A percentile compares a stretch with the other conserved stretches of the same genome.
These are phyloP conservation scores for Athripsodes cinereus DNA, from an alignment of 2,888 invertebrate species.

Conservation along the genomic window DNA sequence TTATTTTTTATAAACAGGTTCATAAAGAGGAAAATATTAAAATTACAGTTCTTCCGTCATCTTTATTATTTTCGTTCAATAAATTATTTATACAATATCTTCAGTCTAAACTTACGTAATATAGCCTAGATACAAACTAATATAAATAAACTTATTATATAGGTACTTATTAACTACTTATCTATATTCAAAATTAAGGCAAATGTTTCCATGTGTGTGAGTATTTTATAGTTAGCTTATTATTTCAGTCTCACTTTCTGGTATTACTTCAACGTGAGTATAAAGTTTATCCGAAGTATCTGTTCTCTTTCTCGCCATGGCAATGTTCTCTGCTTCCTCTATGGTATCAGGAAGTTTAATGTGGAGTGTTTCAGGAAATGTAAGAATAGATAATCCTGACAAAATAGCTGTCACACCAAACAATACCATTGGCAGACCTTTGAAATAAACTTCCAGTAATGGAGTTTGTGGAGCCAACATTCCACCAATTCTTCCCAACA, in stretches of 20 bases:
- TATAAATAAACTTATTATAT: not conserved
- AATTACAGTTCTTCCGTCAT: too few relatives aligned
- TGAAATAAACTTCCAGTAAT: constrained; percentile 51
- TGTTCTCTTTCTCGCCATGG: constrained; percentile 6
- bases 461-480: constrained; percentile 63
- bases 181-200: not conserved
- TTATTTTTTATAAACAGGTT: too few relatives aligned
- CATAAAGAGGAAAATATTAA: too few relatives aligned
- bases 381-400: constrained; percentile 51
- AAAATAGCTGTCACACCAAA: constrained; percentile 52
- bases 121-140: not conserved
- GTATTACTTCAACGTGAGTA: not conserved
- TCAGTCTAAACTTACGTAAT: constrained; percentile 2
- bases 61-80: not conserved
- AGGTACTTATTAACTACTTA: not conserved
- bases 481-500: constrained; percentile 59
- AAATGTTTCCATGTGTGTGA: too few relatives aligned
- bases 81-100: not conserved
- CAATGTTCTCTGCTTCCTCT: constrained; percentile 50
- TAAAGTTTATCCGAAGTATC: not conserved
- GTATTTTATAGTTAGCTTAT: not conserved
- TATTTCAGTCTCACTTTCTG: not conserved
- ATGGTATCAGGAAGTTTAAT: constrained; percentile 56
- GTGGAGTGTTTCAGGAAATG: constrained; percentile 59
- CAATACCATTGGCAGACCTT: constrained; percentile 53